Evolutionary conservation across 2,113 vertebrate species (phyloP).

Genomic region (Peromyscus californicus): DNA sequence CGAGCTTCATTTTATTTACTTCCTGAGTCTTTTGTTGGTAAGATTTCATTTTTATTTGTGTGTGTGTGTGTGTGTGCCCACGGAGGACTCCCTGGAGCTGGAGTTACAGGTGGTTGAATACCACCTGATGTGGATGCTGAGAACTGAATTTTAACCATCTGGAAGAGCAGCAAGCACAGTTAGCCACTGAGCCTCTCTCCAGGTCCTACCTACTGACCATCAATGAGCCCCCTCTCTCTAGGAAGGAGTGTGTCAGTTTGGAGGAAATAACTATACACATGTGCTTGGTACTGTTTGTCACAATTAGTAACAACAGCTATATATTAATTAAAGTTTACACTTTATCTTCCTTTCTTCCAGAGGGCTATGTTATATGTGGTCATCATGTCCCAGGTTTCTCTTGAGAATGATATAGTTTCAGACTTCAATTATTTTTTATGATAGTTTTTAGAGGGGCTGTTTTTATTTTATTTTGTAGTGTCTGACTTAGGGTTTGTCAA

Average conservation of each 20-base stretch:
- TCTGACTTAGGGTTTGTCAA: neutral
- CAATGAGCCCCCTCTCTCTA: neutral
- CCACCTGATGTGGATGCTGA: neutral
- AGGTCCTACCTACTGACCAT: neutral
- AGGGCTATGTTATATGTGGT: neutral
- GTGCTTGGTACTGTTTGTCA: neutral
- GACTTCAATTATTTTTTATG: neutral
- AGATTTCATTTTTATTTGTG: too few relatives aligned
- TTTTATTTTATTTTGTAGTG: neutral
- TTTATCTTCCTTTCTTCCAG: neutral
- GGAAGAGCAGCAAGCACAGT: neutral
- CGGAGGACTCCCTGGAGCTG: neutral
- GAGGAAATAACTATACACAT: neutral
- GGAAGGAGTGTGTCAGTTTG: neutral
- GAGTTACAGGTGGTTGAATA: neutral
- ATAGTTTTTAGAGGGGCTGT: neutral
- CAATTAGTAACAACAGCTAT: neutral
- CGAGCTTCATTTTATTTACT: neutral
- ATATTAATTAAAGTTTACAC: neutral
- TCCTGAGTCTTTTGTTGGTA: neutral
- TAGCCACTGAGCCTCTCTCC: neutral
- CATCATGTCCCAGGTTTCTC: neutral
- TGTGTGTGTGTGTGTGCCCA: neutral
- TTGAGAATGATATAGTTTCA: neutral
- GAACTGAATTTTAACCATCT: neutral